phyloP scores from a whole-genome alignment of 2,797 vertebrate genomes.

The Aldrovandia affinis region DNA sequence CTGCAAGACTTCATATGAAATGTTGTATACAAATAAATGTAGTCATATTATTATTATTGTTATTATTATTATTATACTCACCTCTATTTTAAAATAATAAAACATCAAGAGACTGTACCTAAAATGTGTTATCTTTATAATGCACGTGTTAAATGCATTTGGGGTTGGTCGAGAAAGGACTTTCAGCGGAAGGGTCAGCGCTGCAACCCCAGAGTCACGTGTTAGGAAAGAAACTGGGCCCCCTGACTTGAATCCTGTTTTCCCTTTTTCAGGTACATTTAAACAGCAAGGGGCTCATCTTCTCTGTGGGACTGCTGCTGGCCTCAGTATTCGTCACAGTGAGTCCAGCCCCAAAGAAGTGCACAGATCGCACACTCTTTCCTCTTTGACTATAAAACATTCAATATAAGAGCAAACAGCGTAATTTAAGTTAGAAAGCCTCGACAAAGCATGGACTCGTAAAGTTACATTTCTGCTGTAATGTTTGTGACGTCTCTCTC shows the following conservation, averaged over 20 bases:
- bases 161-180: not conserved
- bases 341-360: slow-evolving; percentile 59
- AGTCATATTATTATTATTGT: no score
- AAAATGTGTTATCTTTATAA: not conserved
- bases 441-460: no score
- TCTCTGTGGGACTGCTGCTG: slow-evolving; percentile 91
- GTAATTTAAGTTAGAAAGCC: no score
- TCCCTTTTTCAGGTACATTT: slow-evolving; percentile 81
- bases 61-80: not conserved
- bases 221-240: no score
- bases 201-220: not conserved
- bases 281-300: slow-evolving; percentile 97
- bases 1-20: not conserved
- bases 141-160: not conserved
- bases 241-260: slow-evolving; percentile 1
- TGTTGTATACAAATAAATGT: not conserved
- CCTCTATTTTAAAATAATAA: not conserved
- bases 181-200: not conserved
- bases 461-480: no score
- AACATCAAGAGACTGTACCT: not conserved
- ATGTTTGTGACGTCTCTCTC: no score
- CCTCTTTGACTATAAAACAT: not conserved
- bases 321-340: slow-evolving; percentile 95
- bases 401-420: no score
- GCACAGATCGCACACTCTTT: not conserved